These are phyloP conservation scores for Ectobius pallidus DNA, from an alignment of 2,888 invertebrate species.

Conservation along the genomic window DNA sequence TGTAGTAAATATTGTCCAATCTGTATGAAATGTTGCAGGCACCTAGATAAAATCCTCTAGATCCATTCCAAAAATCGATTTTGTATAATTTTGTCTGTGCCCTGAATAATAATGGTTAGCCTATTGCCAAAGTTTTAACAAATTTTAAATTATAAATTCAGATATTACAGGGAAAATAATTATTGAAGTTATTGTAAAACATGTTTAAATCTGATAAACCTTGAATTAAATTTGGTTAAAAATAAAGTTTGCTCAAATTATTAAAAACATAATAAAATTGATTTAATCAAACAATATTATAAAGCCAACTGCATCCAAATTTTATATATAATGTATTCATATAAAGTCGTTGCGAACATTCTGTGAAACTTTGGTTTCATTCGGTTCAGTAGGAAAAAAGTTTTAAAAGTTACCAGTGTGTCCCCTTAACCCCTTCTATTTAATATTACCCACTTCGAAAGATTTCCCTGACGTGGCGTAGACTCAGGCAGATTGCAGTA, in stretches of 20 bases:
- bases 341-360: not conserved
- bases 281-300: not conserved
- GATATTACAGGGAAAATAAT: not conserved
- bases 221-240: not conserved
- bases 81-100: not conserved
- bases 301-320: not conserved
- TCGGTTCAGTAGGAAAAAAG: not conserved
- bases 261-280: not conserved
- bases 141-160: not conserved
- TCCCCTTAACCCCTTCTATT: not conserved
- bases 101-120: not conserved
- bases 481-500: too few species aligned
- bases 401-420: not conserved
- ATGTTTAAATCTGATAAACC: not conserved
- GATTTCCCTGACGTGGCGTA: too few species aligned
- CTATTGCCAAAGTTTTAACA: not conserved
- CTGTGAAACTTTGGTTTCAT: not conserved
- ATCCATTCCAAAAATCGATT: not conserved
- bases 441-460: not conserved
- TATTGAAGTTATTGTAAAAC: not conserved
- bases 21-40: not conserved
- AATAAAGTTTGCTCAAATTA: not conserved
- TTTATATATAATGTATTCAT: not conserved
- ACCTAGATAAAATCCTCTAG: not conserved
- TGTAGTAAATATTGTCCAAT: not conserved